These are phyloP conservation scores for Ypsolopha scabrella DNA, from an alignment of 2,888 invertebrate species.

Conservation along the genomic window DNA sequence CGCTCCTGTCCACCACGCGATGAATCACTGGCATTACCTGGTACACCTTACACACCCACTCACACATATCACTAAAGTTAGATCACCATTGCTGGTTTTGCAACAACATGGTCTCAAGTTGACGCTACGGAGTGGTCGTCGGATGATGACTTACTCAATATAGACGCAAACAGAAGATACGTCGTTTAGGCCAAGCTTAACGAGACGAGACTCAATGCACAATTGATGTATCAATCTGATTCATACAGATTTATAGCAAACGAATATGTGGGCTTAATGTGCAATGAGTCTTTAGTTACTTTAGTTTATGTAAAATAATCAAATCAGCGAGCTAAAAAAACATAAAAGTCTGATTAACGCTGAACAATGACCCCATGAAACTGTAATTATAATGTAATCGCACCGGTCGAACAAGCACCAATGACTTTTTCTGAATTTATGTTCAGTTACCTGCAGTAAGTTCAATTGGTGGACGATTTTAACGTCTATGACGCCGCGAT, in stretches of 20 bases:
- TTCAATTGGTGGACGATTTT: too few relatives aligned
- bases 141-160: background rate
- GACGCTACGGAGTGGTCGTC: background rate
- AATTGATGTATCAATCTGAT: conserved; percentile 22
- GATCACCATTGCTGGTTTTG: background rate
- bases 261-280: conserved; percentile 30
- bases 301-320: too few relatives aligned
- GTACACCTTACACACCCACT: conserved; percentile 9
- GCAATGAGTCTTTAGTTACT: conserved; percentile 20
- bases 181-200: conserved; percentile 6
- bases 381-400: too few relatives aligned
- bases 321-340: too few relatives aligned
- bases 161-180: background rate
- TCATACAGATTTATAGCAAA: background rate
- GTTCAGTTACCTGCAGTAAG: too few relatives aligned
- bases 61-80: background rate
- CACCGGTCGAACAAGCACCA: too few relatives aligned
- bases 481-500: too few relatives aligned
- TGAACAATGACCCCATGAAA: too few relatives aligned
- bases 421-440: too few relatives aligned
- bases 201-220: conserved; percentile 25
- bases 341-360: too few relatives aligned
- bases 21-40: conserved; percentile 51
- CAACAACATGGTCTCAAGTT: background rate
- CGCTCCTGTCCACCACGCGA: conserved; percentile 29